A percentile compares a stretch with the other conserved stretches of the same genome.
Conservation (phyloP, 1,140 invertebrate genomes). For the Monomorium pharaonis region DNA sequence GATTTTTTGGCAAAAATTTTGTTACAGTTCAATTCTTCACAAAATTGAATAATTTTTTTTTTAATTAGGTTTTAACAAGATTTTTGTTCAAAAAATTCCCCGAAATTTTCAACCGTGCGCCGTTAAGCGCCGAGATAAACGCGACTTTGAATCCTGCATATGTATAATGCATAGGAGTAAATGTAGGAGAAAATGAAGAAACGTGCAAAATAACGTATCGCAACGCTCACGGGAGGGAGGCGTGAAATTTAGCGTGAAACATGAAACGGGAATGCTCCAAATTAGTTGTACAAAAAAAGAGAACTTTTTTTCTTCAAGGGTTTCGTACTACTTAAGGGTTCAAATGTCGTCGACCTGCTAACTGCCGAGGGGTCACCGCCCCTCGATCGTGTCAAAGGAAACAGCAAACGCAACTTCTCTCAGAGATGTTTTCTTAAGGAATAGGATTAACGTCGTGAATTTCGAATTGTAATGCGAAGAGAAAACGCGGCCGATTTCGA, state of each 20-base stretch:
- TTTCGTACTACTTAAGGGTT: neutral
- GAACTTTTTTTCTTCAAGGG: neutral
- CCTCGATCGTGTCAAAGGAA: neutral
- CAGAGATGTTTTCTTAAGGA: neutral
- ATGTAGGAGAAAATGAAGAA: neutral
- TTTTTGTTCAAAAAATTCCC: no score
- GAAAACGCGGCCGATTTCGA: neutral
- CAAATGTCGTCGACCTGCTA: neutral
- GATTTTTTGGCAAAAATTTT: no score
- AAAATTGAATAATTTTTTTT: no score
- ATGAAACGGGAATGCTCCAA: neutral
- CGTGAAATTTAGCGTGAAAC: neutral
- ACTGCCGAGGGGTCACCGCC: neutral
- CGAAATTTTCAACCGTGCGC: no score
- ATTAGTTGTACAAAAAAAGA: neutral
- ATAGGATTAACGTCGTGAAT: neutral
- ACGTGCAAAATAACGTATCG: neutral
- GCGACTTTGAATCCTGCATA: neutral
- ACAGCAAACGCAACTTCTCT: neutral
- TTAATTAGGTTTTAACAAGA: no score
- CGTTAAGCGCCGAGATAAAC: neutral
- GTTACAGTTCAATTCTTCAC: no score
- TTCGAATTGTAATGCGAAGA: neutral
- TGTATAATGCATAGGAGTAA: neutral
- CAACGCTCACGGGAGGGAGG: neutral